Evolutionary conservation across 2,888 invertebrate genomes (phyloP), one percentile per base, ranked within the genome.

Genomic region (Conchocele bisecta): DNA sequence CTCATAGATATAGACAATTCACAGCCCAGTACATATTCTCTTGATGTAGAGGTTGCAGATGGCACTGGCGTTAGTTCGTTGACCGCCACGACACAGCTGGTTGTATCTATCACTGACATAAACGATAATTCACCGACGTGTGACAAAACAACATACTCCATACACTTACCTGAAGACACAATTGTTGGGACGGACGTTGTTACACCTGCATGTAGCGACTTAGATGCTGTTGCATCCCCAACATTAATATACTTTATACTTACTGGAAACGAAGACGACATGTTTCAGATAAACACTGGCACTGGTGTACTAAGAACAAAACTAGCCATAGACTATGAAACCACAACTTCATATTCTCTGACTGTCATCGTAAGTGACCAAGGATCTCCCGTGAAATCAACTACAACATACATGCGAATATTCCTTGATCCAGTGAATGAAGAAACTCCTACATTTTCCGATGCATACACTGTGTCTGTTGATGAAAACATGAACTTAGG

Each of bases 101-200:
- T 75, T 35, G 65, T 86, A 15, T 73, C 56, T n/a, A 79, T 86
- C 5, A 56, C 48, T 17, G 79, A 84, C 69, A 66, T 76, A 3
- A 86, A 85, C 70, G 85, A 86, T 53, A 85, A 84, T n/a, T 73
- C 63, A 4, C 85, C 84, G 20, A 51, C 68, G n/a, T 85, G 85
- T 54, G 72, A 60, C 51, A 64, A 74, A 6, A 66, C 79, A 13
- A 50, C 64, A 11, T 67, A 73, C 6, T 66, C 66, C 6, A 57
- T 66, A 7, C 51, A 64, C 0, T 56, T 68, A 13, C 35, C 76
- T 20, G 76, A 85, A 56, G 60, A 41, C 26, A 48, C 70, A 5
- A 41, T 54, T 4, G 26, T 61, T 13, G 75, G 75, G 7, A 73
- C 60, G 7, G 67, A 68, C 20, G 51, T 81, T 0, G 50, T 74